Evolutionary conservation across 1,140 invertebrate genomes (phyloP), one percentile per base, ranked within the genome.

Genomic region (Bemisia tabaci): DNA sequence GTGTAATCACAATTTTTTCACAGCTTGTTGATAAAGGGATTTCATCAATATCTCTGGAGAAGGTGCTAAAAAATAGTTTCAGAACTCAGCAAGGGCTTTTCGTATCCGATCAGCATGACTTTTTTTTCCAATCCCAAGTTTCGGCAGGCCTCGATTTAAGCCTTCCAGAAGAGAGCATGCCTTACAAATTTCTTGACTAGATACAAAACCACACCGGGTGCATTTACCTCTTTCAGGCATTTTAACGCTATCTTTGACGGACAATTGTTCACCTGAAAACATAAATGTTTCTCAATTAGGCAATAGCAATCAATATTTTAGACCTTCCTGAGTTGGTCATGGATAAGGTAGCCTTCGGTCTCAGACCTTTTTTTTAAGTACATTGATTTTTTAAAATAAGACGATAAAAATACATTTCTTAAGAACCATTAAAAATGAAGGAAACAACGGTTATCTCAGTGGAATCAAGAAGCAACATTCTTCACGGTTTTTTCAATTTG

Each of bases 141-240:
- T 90, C 1, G 95, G 94, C 60, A 93, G 75, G 12, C 95, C 96
- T 74, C 89, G 88, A 77, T 98, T 98, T 0, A 99, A 80, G 12
- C 97, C 96, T 82, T 98, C 93, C 2, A 99, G 79, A 63, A 99
- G 80, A 1, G 95, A 84, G 79, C 97, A 99, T 0, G 97, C 96
- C 79, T 99, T 98, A 76, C 97, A 99, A 12, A 98, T 83, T 72
- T 87, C 83, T 78, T 98, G 94, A 73, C 95, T 97, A 1, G 95
- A 98, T 2, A 98, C 91, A 80, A 95, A 98, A 33, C 92, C 89
- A 80, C 97, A 99, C 65, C 89, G 82, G 22, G 78, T 80, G 80
- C 97, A 99, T 66, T 81, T 83, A 73, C 89, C 85, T 75, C 91
- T 85, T 26, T 83, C 82, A 0, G 94, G 94, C 73, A 95, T 82